phyloP scores from a whole-genome alignment of 2,888 invertebrate genomes.

The Apodemia mormo region DNA sequence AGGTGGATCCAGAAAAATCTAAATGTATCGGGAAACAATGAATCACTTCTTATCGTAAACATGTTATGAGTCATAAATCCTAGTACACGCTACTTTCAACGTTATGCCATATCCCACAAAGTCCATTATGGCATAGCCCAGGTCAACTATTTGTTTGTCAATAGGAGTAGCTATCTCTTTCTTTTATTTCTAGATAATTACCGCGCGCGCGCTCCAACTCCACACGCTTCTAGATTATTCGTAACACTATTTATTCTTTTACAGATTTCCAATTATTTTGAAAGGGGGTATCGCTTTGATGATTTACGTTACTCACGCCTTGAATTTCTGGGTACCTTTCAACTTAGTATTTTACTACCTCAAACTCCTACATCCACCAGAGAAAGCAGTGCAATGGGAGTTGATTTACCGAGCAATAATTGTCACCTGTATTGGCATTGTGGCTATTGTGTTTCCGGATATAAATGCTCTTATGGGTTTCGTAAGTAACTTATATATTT shows the following conservation, averaged over 20 bases:
- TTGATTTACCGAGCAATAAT: conserved; percentile 51
- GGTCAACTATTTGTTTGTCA: too few species aligned
- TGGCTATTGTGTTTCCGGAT: conserved; percentile 58
- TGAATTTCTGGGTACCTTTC: conserved; percentile 69
- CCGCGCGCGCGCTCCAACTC: too few species aligned
- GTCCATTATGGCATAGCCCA: too few species aligned
- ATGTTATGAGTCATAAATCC: too few species aligned
- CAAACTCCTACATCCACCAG: conserved; percentile 36
- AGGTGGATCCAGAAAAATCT: too few species aligned
- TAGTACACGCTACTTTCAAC: too few species aligned
- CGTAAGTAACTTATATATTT: conserved; percentile 49
- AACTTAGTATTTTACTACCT: conserved; percentile 57
- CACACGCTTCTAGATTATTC: too few species aligned
- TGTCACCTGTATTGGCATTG: conserved; percentile 41
- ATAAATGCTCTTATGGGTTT: conserved; percentile 65
- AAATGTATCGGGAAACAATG: too few species aligned
- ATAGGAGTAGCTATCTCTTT: too few species aligned
- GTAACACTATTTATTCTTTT: conserved; percentile 37
- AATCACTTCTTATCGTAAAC: too few species aligned
- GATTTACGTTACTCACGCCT: conserved; percentile 62
- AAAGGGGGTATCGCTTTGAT: conserved; percentile 57
- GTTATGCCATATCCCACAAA: too few species aligned
- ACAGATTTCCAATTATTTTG: conserved; percentile 53
- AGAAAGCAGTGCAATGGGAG: conserved; percentile 46
- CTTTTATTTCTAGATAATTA: too few species aligned